A percentile compares a stretch with the other conserved stretches of the same genome.
phyloP scores from a whole-genome alignment of 2,888 invertebrate genomes.

The Eristalinus sepulchralis region DNA sequence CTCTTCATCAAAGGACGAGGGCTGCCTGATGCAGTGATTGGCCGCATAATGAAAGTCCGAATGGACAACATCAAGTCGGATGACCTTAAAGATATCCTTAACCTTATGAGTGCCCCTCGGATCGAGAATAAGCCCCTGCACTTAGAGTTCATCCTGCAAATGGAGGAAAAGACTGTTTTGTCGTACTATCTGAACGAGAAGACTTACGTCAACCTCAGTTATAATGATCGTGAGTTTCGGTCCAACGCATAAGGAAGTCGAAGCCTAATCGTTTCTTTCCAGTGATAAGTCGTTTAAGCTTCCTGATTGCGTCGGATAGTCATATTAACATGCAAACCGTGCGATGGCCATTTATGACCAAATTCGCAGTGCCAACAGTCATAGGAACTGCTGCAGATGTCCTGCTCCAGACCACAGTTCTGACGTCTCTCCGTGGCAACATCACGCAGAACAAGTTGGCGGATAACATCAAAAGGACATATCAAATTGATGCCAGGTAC shows the following conservation, averaged over 20 bases:
- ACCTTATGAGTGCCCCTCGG: constrained; percentile 81
- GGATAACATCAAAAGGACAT: constrained; percentile 83
- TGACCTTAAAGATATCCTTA: constrained; percentile 82
- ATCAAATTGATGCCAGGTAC: constrained; percentile 84
- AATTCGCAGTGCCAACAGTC: constrained; percentile 83
- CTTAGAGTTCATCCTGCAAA: constrained; percentile 85
- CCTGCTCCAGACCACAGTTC: constrained; percentile 81
- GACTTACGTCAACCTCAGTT: constrained; percentile 84
- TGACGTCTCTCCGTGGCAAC: constrained; percentile 87
- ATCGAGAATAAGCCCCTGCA: constrained; percentile 83
- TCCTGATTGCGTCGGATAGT: constrained; percentile 83
- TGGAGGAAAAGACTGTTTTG: constrained; percentile 86
- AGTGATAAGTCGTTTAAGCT: constrained; percentile 83
- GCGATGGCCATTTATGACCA: constrained; percentile 82
- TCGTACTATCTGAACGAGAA: constrained; percentile 86
- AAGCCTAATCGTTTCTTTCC: constrained; percentile 19
- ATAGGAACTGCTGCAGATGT: constrained; percentile 83
- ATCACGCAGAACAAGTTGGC: constrained; percentile 84
- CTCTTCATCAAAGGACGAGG: constrained; percentile 83
- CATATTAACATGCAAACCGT: constrained; percentile 84
- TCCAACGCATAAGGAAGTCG: background rate
- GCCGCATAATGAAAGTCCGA: constrained; percentile 80
- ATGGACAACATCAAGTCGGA: constrained; percentile 82
- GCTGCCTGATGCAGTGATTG: constrained; percentile 81
- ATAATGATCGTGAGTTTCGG: constrained; percentile 83